Conservation (phyloP, 2,113 vertebrate genomes). For the Mixornis gularis region DNA sequence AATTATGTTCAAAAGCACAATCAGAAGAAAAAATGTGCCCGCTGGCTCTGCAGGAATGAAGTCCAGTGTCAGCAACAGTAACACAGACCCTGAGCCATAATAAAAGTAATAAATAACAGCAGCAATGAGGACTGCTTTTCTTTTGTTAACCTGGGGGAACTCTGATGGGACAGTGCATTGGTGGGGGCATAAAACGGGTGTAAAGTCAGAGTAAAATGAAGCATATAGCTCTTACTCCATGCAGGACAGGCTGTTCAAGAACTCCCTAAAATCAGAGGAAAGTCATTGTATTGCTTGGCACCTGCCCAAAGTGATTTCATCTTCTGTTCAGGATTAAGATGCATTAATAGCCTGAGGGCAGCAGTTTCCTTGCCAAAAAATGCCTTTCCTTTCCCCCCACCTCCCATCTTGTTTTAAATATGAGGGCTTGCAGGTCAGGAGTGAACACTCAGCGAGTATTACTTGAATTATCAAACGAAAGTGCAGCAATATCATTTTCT, state of each 20-base stretch:
- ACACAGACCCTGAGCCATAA: neutral
- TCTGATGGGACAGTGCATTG: neutral
- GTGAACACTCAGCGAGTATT: constrained; percentile 27
- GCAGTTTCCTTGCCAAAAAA: constrained; percentile 55
- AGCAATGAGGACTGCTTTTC: neutral
- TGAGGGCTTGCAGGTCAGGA: constrained; percentile 21
- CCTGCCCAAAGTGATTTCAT: constrained; percentile 68
- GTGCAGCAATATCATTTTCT: constrained; percentile 24
- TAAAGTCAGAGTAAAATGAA: neutral
- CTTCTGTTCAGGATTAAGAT: constrained; percentile 65
- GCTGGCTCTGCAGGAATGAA: neutral
- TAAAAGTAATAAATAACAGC: neutral
- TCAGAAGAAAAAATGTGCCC: neutral
- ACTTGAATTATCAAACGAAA: constrained; percentile 51
- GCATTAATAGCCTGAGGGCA: constrained; percentile 54
- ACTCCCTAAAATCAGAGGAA: constrained; percentile 49
- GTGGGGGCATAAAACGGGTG: neutral
- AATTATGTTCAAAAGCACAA: constrained; percentile 13
- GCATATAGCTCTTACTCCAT: neutral
- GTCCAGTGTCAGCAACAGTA: neutral
- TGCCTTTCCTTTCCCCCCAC: neutral
- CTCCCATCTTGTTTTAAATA: constrained; percentile 29
- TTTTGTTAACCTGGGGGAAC: neutral
- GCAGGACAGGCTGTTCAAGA: constrained; percentile 11
- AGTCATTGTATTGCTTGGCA: constrained; percentile 68